Conservation (phyloP, 2,797 vertebrate genomes). For the Manis pentadactyla region DNA sequence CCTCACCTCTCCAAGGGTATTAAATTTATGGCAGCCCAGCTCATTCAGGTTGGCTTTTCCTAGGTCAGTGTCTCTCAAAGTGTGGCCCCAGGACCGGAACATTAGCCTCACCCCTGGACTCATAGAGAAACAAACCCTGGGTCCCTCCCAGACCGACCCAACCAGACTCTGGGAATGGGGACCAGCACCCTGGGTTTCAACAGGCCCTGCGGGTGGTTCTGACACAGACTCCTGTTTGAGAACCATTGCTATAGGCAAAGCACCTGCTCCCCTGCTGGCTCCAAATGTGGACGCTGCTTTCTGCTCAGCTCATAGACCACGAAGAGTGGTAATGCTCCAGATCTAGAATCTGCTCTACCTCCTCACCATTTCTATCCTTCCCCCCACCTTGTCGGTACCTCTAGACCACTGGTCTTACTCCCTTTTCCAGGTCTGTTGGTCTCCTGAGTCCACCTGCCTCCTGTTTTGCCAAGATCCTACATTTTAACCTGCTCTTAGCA, state of each 20-base stretch:
- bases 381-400: not conserved
- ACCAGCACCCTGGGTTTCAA: not conserved
- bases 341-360: not conserved
- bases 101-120: not conserved
- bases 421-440: not conserved
- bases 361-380: not conserved
- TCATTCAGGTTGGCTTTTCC: not conserved
- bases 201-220: not conserved
- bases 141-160: not conserved
- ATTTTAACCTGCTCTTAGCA: not conserved
- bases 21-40: not conserved
- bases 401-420: not conserved
- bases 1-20: not conserved
- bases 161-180: not conserved
- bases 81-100: not conserved
- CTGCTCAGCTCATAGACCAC: not conserved
- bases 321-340: not conserved
- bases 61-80: not conserved
- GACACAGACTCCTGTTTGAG: fast-evolving
- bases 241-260: not conserved
- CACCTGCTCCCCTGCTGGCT: not conserved
- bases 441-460: not conserved
- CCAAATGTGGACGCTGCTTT: fast-evolving
- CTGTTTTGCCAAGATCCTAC: not conserved
- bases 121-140: not conserved